Evolutionary conservation across 2,797 vertebrate species (phyloP).

Genomic region (Chaetophractus vellerosus): DNA sequence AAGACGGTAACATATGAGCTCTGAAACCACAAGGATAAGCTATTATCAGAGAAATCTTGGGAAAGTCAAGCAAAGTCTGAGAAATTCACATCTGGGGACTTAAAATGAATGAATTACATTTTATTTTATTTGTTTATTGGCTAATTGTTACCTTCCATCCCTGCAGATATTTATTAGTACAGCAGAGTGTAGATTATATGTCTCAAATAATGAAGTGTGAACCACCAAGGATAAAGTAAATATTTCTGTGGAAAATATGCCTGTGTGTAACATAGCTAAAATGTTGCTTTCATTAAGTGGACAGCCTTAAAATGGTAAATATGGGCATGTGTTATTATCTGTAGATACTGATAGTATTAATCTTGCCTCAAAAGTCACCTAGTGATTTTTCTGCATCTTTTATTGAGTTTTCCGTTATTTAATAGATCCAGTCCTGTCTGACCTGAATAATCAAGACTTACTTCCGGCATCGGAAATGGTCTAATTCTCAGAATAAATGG

Average conservation of each 20-base stretch:
- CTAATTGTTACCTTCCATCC: background rate
- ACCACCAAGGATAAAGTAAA: background rate
- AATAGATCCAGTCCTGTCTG: background rate
- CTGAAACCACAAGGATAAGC: background rate
- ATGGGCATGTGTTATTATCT: background rate
- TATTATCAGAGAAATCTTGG: background rate
- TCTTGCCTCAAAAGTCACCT: background rate
- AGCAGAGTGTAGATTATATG: background rate
- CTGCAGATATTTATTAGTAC: background rate
- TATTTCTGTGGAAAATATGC: background rate
- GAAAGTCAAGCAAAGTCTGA: background rate
- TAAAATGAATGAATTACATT: background rate
- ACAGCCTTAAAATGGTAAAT: background rate
- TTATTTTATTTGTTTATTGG: background rate
- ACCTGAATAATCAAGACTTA: background rate
- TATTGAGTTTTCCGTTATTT: background rate
- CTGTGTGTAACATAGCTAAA: background rate
- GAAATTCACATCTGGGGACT: background rate
- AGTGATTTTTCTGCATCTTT: background rate
- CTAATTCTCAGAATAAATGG: background rate
- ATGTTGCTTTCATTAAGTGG: background rate
- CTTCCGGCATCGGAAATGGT: background rate
- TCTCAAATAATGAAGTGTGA: background rate
- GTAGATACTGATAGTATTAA: background rate
- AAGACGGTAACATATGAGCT: background rate